Conservation (phyloP, 1,140 invertebrate genomes). For the Aphelenchoides avenae region DNA sequence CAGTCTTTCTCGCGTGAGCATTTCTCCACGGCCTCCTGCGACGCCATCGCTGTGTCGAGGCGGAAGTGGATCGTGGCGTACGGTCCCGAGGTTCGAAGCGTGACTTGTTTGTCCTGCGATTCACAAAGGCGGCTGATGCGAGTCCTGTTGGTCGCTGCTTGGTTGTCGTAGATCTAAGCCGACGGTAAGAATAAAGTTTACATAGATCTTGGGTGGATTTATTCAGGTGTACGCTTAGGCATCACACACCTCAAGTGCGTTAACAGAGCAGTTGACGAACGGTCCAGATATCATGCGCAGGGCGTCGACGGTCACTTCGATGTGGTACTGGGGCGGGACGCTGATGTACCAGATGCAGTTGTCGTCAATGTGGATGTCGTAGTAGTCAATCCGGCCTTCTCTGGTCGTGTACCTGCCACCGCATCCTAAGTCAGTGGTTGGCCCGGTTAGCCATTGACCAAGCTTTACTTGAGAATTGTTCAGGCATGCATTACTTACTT, state of each 20-base stretch:
- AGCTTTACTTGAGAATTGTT: too few relatives aligned
- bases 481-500: too few relatives aligned
- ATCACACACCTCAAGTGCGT: slow-evolving; percentile 25
- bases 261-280: slow-evolving; percentile 25
- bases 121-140: slow-evolving; percentile 11
- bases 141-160: slow-evolving; percentile 18
- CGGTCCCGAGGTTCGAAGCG: slow-evolving; percentile 21
- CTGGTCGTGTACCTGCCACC: slow-evolving; percentile 20
- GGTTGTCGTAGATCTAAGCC: slow-evolving; percentile 17
- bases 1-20: too few relatives aligned
- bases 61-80: slow-evolving; percentile 27
- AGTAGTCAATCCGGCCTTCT: slow-evolving; percentile 22
- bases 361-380: neutral
- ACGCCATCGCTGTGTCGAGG: too few relatives aligned
- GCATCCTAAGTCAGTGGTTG: slow-evolving; percentile 26
- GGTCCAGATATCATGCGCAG: slow-evolving; percentile 20
- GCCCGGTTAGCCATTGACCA: too few relatives aligned
- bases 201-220: neutral
- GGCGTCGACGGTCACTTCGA: slow-evolving; percentile 20
- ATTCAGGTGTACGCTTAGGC: neutral
- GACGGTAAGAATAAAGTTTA: neutral
- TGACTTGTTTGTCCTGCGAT: neutral
- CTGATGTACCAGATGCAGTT: slow-evolving; percentile 10
- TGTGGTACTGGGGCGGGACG: slow-evolving; percentile 28
- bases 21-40: too few relatives aligned